Evolutionary conservation across 2,888 invertebrate genomes (phyloP).

Genomic region (Lycaena phlaeas): DNA sequence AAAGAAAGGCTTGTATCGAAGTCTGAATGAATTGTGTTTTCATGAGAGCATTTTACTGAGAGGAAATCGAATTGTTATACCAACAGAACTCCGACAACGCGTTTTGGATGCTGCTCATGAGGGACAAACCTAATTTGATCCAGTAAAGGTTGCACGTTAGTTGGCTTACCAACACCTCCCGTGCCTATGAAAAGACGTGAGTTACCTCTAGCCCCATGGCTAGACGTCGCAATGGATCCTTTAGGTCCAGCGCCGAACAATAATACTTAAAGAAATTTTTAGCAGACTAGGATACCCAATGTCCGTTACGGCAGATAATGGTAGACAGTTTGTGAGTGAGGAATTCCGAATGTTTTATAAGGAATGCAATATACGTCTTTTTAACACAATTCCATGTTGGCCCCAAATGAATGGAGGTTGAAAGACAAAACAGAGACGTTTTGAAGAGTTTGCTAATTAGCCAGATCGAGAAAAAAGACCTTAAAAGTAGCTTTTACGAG

Average conservation of each 20-base stretch:
- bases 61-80: slow-evolving; percentile 20
- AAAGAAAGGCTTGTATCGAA: neutral
- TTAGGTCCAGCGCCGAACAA: slow-evolving; percentile 19
- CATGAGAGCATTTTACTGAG: slow-evolving; percentile 18
- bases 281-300: slow-evolving; percentile 20
- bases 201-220: slow-evolving; percentile 20
- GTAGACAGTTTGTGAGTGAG: slow-evolving; percentile 20
- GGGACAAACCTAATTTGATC: slow-evolving; percentile 20
- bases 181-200: slow-evolving; percentile 21
- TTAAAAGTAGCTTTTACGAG: slow-evolving; percentile 8
- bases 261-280: slow-evolving; percentile 24
- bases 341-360: slow-evolving; percentile 22
- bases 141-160: slow-evolving; percentile 21
- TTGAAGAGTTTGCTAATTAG: slow-evolving; percentile 23
- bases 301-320: slow-evolving; percentile 23
- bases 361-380: slow-evolving; percentile 18
- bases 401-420: slow-evolving; percentile 26
- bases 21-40: slow-evolving; percentile 22
- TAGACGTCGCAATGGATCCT: slow-evolving; percentile 20
- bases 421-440: slow-evolving; percentile 25
- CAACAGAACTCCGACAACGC: slow-evolving; percentile 11
- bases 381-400: slow-evolving; percentile 23
- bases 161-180: slow-evolving; percentile 17
- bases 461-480: slow-evolving; percentile 13
- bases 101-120: slow-evolving; percentile 24